Percentiles rank a stretch among this genome's conserved stretches.
phyloP scores from a whole-genome alignment of 2,888 invertebrate species.

The Carpatolechia fugitivella region DNA sequence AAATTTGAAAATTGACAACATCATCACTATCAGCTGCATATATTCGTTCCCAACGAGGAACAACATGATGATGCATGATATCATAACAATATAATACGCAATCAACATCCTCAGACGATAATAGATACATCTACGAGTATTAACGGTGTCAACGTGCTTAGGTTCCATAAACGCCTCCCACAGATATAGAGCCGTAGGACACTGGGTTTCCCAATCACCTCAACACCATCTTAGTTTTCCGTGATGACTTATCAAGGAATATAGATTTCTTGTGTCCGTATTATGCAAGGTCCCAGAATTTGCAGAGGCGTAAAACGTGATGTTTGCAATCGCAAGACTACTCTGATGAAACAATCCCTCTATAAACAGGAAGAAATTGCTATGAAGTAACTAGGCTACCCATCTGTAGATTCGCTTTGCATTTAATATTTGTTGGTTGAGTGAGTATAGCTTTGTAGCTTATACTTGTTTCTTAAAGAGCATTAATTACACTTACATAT shows the following conservation, averaged over 20 bases:
- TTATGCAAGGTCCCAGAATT: not conserved
- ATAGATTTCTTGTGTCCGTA: not conserved
- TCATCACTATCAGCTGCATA: too few relatives aligned
- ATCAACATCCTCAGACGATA: constrained; percentile 2
- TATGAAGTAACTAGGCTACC: too few relatives aligned
- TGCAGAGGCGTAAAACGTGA: not conserved
- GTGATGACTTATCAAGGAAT: constrained; percentile 15
- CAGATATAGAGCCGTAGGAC: constrained; percentile 30
- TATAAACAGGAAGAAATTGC: too few relatives aligned
- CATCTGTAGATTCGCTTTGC: too few relatives aligned
- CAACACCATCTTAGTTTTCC: constrained; percentile 43
- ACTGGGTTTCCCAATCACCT: constrained; percentile 60
- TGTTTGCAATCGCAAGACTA: not conserved
- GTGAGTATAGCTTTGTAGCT: too few relatives aligned
- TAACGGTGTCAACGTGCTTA: constrained; percentile 29
- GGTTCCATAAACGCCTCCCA: constrained; percentile 28
- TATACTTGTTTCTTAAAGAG: too few relatives aligned
- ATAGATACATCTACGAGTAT: constrained; percentile 14
- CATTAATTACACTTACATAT: too few relatives aligned
- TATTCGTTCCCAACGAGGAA: not conserved
- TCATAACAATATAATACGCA: not conserved
- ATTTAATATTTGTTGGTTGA: too few relatives aligned
- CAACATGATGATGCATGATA: not conserved
- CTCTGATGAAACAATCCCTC: too few relatives aligned
- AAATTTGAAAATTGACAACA: too few relatives aligned